Evolutionary conservation across 2,113 vertebrate genomes (phyloP), one percentile per base, ranked within the genome.

Genomic region (Hydrochoerus hydrochaeris): DNA sequence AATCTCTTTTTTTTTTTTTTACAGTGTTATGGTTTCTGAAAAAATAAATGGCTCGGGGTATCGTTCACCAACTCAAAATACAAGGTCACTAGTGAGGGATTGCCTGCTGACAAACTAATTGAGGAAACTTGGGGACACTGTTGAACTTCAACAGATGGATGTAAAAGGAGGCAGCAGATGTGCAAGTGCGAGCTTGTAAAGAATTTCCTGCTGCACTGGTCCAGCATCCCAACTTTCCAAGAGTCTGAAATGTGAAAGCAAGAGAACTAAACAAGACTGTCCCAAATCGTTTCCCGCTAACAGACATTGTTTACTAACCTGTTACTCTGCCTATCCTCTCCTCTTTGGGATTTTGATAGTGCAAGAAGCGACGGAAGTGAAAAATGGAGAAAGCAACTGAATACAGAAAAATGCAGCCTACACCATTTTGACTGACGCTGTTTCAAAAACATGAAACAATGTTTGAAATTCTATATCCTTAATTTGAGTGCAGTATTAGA

Each of bases 141-240:
- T 77, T 98, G 98, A 98, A 98, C 71, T 88, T 85, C 89, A 96
- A 96, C 91, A 97, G 98, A 97, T 95, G 96, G 95, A 96, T 98
- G 98, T 97, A 97, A 98, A 96, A 75, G 97, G 80, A 97, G 90
- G 46, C 89, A 98, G 94, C 97, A 98, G 98, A 98, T 98, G 97
- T 97, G 96, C 94, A 97, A 78, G 73, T 97, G 89, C 96, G 97
- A 96, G 75, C 84, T 98, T 81, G 91, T 54, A 93, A 98, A 91
- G 97, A 98, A 90, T 94, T 77, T 62, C 65, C 90, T 95, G 88
- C 65, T 44, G 60, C 93, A 60, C 71, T 93, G 97, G 71, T 88
- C 77, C 82, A 97, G 90, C 91, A 67, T 97, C 98, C 96, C 11
- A 85, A 82, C 28, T 95, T 86, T 75, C 82, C 90, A 95, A 97